phyloP scores from a whole-genome alignment of 2,797 vertebrate genomes.

The Pseudotriccus pelzelni region DNA sequence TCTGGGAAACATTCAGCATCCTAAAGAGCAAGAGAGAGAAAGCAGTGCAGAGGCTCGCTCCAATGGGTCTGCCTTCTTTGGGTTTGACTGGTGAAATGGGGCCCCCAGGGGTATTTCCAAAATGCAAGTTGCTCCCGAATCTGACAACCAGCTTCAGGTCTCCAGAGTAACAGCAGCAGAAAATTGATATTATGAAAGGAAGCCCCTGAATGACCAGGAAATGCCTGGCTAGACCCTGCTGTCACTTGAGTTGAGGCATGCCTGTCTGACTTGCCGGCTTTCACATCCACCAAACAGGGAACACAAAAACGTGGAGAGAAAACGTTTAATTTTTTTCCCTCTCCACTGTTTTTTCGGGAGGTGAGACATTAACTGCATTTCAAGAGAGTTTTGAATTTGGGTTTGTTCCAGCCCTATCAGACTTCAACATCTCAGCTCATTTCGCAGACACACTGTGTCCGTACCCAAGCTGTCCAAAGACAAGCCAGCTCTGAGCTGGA shows the following conservation, averaged over 20 bases:
- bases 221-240: constrained; percentile 42
- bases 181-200: constrained; percentile 36
- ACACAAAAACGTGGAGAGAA: not conserved
- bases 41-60: not conserved
- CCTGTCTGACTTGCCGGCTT: not conserved
- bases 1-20: constrained; percentile 68
- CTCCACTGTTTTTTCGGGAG: not conserved
- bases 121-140: not conserved
- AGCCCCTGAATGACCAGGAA: constrained; percentile 41
- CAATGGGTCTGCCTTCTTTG: not conserved
- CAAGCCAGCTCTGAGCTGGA: not conserved
- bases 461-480: not conserved
- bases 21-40: constrained; percentile 70
- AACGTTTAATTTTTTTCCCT: not conserved
- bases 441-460: not conserved
- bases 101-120: not conserved
- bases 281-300: not conserved
- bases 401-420: not conserved
- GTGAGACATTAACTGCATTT: not conserved
- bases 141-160: constrained; percentile 9
- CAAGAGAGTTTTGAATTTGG: not conserved
- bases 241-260: constrained; percentile 6
- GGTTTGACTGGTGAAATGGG: not conserved
- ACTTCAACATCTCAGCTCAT: not conserved
- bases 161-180: not conserved